Conservation (phyloP, 1,140 invertebrate genomes). For the Drosophila pachea region DNA sequence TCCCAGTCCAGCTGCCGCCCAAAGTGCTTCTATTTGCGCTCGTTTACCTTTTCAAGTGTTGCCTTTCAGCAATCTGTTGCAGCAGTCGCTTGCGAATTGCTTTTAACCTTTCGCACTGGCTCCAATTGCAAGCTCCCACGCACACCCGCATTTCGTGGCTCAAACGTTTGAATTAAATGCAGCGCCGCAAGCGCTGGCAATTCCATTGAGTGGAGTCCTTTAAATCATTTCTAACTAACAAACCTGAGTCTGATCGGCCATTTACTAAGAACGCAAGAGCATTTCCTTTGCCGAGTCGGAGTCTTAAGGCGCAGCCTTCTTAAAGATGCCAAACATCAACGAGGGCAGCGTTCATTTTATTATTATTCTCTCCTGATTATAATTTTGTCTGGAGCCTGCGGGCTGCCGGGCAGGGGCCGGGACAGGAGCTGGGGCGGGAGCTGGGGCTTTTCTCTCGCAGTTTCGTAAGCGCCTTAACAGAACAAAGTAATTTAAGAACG, state of each 20-base stretch:
- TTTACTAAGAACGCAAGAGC: no score
- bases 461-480: constrained; percentile 44
- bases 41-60: constrained; percentile 30
- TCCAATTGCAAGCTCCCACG: constrained; percentile 17
- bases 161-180: constrained; percentile 22
- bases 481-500: constrained; percentile 47
- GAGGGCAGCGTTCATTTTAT: neutral
- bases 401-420: neutral
- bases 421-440: no score
- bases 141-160: neutral
- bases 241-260: no score
- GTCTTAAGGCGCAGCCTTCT: constrained; percentile 2
- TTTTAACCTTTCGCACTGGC: constrained; percentile 18
- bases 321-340: neutral
- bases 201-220: neutral
- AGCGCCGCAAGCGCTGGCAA: neutral
- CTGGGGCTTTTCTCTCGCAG: constrained; percentile 1
- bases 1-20: constrained; percentile 8
- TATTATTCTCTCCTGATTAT: constrained; percentile 11
- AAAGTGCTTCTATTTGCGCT: constrained; percentile 18
- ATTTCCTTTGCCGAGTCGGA: neutral
- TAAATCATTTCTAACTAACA: no score
- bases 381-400: constrained; percentile 23
- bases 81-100: constrained; percentile 5
- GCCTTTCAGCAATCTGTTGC: constrained; percentile 27